Evolutionary conservation across 92 coral and sea anemone genomes (phyloP), one percentile per base, ranked within the genome.

Genomic region (Galaxea fascicularis): DNA sequence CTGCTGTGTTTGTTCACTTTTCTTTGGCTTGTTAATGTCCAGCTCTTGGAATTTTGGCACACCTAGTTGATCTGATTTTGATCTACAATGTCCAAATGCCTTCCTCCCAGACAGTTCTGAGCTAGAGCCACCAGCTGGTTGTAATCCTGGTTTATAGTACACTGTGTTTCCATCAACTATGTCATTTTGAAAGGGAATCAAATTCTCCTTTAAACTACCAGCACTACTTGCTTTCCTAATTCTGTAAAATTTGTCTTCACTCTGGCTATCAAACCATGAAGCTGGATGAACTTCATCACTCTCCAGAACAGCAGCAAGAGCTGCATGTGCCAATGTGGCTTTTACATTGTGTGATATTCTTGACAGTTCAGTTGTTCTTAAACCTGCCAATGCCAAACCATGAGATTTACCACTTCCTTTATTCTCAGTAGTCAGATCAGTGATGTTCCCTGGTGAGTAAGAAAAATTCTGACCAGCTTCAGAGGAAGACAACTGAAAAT

Each of bases 321-420:
- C 99, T 3, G 98, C 99, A 52, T 91, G 93, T 0, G 98, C 99
- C 63, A 97, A 82, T 4, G 98, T 95, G 9, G 94, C 93, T 81
- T 91, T 93, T 14, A 83, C 80, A 72, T 64, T 72, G 5, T 41
- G 45, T 25, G 59, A n/a, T 27, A 39, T 62, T 63, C 65, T 73
- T 22, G 73, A 63, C 20, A 64, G 80, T 57, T 45, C 63, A 46
- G 70, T 59, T 21, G 62, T 56, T 20, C 71, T 73, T 39, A 49
- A 63, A 4, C 28, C 18, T 26, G 51, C 18, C 2, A 25, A 47
- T 3, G 52, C n/a, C 35, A 54, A 14, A 3, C 27, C 18, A 16
- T 60, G 57, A 54, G 31, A 49, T 21, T 49, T 14, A 44, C 52
- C 4, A 11, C n/a, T 83, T 16, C 47, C 12, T 16, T 24, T 72